A percentile compares a stretch with the other conserved stretches of the same genome.
Conservation (phyloP, 2,113 vertebrate species). For the Proteles cristata region DNA sequence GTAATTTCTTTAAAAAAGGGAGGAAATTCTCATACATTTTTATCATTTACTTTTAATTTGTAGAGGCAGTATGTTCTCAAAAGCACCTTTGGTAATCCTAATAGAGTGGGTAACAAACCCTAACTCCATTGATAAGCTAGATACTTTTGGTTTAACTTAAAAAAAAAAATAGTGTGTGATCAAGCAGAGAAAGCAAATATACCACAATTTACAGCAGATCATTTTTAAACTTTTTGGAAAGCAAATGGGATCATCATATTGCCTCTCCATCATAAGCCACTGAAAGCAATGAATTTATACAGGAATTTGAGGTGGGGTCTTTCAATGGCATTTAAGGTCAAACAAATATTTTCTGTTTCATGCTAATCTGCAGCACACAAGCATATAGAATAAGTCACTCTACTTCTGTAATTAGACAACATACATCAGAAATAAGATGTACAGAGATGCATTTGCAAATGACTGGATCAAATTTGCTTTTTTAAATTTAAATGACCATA, state of each 20-base stretch:
- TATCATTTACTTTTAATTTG: slow-evolving; percentile 22
- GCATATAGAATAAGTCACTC: neutral
- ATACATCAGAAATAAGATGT: slow-evolving; percentile 34
- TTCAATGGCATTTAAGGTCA: neutral
- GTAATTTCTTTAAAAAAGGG: neutral
- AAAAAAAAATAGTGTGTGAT: neutral
- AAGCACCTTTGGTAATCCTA: neutral
- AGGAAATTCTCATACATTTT: slow-evolving; percentile 17
- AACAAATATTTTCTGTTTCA: slow-evolving; percentile 45
- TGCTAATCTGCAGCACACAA: slow-evolving; percentile 35
- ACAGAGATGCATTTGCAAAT: neutral
- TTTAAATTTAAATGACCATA: slow-evolving; percentile 36
- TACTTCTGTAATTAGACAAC: neutral
- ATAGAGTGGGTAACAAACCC: neutral
- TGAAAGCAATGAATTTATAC: slow-evolving; percentile 10
- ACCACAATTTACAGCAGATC: neutral
- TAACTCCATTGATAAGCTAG: neutral
- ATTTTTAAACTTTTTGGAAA: slow-evolving; percentile 31
- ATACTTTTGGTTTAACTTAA: neutral
- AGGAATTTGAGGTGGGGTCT: neutral
- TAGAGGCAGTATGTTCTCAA: neutral
- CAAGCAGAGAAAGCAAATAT: neutral
- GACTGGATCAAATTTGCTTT: neutral
- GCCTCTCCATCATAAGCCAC: neutral
- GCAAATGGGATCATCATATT: neutral